Percentiles rank a stretch among this genome's conserved stretches.
Evolutionary conservation across 1,140 invertebrate species (phyloP).

Genomic region (Diorhabda elongata): DNA sequence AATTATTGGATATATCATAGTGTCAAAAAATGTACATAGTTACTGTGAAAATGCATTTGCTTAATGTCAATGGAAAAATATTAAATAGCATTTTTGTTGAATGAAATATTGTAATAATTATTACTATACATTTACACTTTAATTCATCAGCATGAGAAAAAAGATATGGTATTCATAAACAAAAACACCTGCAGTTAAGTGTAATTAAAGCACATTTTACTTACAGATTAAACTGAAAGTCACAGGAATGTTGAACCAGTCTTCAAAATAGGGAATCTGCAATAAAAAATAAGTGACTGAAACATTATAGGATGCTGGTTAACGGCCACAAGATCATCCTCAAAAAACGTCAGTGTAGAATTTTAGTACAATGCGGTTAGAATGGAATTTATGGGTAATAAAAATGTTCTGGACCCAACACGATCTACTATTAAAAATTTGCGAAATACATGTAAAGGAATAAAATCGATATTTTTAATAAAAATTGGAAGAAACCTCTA

Average conservation of each 20-base stretch:
- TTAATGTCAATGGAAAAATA: too few relatives aligned
- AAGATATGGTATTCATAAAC: not conserved
- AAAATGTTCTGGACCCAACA: conserved; percentile 12
- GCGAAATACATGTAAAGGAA: not conserved
- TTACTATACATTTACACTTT: too few relatives aligned
- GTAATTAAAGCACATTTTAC: conserved; percentile 4
- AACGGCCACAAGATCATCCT: conserved; percentile 12
- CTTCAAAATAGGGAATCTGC: conserved; percentile 19
- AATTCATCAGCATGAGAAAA: not conserved
- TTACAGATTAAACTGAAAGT: conserved; percentile 14
- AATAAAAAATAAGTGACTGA: conserved; percentile 18
- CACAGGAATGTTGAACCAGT: conserved; percentile 17
- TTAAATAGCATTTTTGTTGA: too few relatives aligned
- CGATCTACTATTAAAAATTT: not conserved
- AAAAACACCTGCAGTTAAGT: not conserved
- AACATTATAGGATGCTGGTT: conserved; percentile 17
- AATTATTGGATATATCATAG: too few relatives aligned
- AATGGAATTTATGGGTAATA: conserved; percentile 12
- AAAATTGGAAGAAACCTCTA: conserved; percentile 24
- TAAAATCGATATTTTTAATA: conserved; percentile 34
- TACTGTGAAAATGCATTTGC: too few relatives aligned
- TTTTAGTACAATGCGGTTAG: conserved; percentile 18
- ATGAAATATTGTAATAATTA: too few relatives aligned
- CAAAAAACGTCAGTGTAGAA: conserved; percentile 6
- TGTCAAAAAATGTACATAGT: too few relatives aligned